phyloP scores from a whole-genome alignment of 2,113 vertebrate genomes.

The Patagioenas fasciata region DNA sequence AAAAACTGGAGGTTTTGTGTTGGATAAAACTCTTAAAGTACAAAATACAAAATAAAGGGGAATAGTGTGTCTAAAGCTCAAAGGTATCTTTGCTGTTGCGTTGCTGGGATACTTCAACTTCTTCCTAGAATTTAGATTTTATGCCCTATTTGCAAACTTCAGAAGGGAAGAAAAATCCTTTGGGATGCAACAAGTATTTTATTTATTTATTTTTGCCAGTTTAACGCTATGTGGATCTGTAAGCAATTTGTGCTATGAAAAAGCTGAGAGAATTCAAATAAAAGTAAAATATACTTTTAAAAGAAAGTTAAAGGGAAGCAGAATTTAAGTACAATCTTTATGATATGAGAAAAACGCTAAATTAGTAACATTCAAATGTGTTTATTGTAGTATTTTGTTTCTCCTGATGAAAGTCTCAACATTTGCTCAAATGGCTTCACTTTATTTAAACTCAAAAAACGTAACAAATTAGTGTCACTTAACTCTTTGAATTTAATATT shows the following conservation, averaged over 20 bases:
- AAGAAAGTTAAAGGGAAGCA: not conserved
- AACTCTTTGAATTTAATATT: not conserved
- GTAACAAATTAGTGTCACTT: not conserved
- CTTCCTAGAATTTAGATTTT: not conserved
- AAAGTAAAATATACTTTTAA: not conserved
- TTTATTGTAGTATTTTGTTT: not conserved
- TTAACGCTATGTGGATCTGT: not conserved
- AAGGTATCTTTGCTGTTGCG: not conserved
- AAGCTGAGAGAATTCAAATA: not conserved
- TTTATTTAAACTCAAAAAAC: not conserved
- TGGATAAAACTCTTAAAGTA: slow-evolving; percentile 7
- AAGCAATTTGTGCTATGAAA: not conserved
- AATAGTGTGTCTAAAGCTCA: not conserved
- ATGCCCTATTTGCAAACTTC: not conserved
- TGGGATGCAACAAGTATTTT: slow-evolving; percentile 53
- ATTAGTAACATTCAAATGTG: not conserved
- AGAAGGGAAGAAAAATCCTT: not conserved
- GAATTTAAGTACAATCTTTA: not conserved
- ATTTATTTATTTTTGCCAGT: not conserved
- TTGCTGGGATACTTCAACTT: not conserved
- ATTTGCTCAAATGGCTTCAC: not conserved
- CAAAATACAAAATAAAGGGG: slow-evolving; percentile 2
- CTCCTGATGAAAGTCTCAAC: not conserved
- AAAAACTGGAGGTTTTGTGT: slow-evolving; percentile 54
- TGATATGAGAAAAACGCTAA: not conserved